A percentile compares a stretch with the other conserved stretches of the same genome.
Conservation (phyloP, 2,797 vertebrate genomes). For the Lindbergichthys nudifrons region DNA sequence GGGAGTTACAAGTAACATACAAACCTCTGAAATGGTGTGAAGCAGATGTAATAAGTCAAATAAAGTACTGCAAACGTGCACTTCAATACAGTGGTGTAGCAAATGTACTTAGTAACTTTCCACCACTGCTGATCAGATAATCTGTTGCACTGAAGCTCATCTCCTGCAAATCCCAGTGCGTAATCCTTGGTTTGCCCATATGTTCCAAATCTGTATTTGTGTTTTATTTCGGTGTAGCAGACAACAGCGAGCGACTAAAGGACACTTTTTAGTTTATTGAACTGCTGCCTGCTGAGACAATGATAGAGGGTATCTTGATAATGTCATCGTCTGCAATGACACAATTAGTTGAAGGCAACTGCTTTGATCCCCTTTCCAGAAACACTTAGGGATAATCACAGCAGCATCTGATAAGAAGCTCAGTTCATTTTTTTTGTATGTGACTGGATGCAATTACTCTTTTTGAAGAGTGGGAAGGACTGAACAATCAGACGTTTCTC, state of each 20-base stretch:
- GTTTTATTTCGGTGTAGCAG: slow-evolving; percentile 31
- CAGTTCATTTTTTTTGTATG: slow-evolving; percentile 28
- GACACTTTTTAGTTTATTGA: slow-evolving; percentile 46
- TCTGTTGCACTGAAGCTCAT: slow-evolving; percentile 65
- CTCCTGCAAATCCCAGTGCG: slow-evolving; percentile 63
- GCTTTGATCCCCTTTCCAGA: slow-evolving; percentile 53
- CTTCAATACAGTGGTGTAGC: not conserved
- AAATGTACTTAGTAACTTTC: slow-evolving; percentile 25
- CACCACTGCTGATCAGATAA: slow-evolving; percentile 52
- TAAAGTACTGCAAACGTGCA: not conserved
- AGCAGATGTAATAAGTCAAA: not conserved
- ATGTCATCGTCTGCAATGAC: slow-evolving; percentile 51
- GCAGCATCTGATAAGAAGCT: slow-evolving; percentile 62
- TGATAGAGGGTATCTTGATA: slow-evolving; percentile 44
- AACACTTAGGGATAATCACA: slow-evolving; percentile 64
- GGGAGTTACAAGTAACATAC: not conserved
- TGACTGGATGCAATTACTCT: slow-evolving; percentile 40
- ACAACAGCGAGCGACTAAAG: slow-evolving; percentile 33
- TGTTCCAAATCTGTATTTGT: slow-evolving; percentile 44
- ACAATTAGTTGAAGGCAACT: slow-evolving; percentile 49
- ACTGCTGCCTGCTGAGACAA: slow-evolving; percentile 36
- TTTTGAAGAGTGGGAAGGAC: slow-evolving; percentile 21
- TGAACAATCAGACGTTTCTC: slow-evolving; percentile 1
- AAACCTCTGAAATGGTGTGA: not conserved
- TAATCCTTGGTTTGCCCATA: slow-evolving; percentile 64